phyloP scores from a whole-genome alignment of 2,888 invertebrate genomes.

The Myathropa florea region DNA sequence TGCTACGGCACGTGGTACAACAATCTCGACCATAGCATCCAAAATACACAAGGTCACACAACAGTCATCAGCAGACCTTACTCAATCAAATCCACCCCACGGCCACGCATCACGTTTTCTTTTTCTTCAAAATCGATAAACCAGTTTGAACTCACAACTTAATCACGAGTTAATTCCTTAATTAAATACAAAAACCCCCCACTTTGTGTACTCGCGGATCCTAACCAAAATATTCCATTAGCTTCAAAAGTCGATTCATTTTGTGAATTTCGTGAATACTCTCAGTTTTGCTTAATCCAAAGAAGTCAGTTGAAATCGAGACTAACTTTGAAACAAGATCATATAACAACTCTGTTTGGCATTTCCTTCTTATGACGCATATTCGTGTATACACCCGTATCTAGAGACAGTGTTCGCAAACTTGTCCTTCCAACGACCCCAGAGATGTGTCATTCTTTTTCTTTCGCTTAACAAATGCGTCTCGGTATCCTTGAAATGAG shows the following conservation, averaged over 20 bases:
- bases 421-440: slow-evolving; percentile 12
- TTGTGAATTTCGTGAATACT: slow-evolving; percentile 7
- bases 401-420: background rate
- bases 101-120: slow-evolving; percentile 25
- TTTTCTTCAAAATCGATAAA: background rate
- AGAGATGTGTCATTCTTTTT: background rate
- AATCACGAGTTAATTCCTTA: slow-evolving; percentile 9
- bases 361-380: slow-evolving; percentile 35
- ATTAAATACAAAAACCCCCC: background rate
- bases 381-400: no score
- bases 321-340: slow-evolving; percentile 10
- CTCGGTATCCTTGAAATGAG: slow-evolving; percentile 9
- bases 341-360: slow-evolving; percentile 12
- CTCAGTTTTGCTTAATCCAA: background rate
- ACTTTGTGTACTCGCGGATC: background rate
- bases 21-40: background rate
- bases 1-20: background rate
- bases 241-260: background rate
- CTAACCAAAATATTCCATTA: background rate
- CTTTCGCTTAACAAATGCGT: background rate
- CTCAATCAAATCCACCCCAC: background rate
- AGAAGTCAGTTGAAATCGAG: background rate
- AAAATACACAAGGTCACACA: background rate
- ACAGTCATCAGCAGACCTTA: background rate
- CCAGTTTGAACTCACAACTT: background rate